Evolutionary conservation across 2,888 invertebrate species (phyloP), one percentile per base, ranked within the genome.

Genomic region (Isoperla grammatica): DNA sequence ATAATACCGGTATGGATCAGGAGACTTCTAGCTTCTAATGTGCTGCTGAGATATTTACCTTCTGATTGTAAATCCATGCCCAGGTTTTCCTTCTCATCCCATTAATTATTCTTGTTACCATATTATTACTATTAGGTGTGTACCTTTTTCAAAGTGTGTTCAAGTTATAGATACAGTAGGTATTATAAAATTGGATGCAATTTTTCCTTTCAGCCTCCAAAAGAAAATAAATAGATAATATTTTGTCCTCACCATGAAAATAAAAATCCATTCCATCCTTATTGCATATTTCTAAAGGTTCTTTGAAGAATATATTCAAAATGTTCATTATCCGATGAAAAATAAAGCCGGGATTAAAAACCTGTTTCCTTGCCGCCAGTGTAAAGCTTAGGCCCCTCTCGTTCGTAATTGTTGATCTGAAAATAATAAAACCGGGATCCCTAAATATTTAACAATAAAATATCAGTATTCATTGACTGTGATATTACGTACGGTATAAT

Each of bases 381-480:
- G 15, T 13, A 12, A 42, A 42, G 22, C 11, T 12, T 46, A 46
- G 46, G 46, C 20, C 46, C 46, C 46, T n/a, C 22, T 46, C 8
- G 29, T 29, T 46, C 46, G 46, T 46, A 46, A 8, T 29, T n/a
- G 13, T 48, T 19, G 39, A 39, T 39, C 12, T 43, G 42, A 42
- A 39, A 58, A 56, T 22, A 61, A 61, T 61, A 61, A 61, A 61
- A 53, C 61, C 61, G 61, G 61, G 53, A 13, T 56, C 42, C 40
- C 53, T 13, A 17, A 48, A 48, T 48, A 23, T 23, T 23, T 17
- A 22, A 35, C n/a, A 35, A 17, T n/a, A 13, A 48, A 48, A 22
- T n/a, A n/a, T 48, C 23, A 48, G 48, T n/a, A 22, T 17, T 22
- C 23, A 46, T 13, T 17, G 17, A n/a, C 17, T 13, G 20, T 12